phyloP scores from a whole-genome alignment of 2,888 invertebrate species.

The Liposcelis brunnea region DNA sequence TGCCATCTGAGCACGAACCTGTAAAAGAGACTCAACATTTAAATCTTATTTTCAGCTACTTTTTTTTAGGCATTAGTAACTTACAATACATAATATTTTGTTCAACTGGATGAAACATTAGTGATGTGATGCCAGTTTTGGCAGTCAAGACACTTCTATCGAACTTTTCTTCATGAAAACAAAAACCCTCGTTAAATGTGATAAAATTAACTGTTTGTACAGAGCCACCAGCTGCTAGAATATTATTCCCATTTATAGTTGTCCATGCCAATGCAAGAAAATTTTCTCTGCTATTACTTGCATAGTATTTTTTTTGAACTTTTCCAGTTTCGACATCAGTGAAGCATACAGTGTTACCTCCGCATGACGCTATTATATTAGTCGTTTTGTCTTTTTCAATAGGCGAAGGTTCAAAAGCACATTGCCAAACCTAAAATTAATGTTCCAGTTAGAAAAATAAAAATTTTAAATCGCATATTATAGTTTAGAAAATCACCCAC shows the following conservation, averaged over 20 bases:
- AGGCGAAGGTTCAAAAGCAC: slow-evolving; percentile 28
- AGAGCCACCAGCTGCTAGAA: slow-evolving; percentile 21
- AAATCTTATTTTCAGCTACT: background rate
- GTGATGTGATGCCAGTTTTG: slow-evolving; percentile 13
- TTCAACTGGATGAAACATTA: slow-evolving; percentile 18
- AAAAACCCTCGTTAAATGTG: slow-evolving; percentile 1
- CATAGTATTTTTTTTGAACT: slow-evolving; percentile 26
- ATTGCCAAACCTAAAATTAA: slow-evolving; percentile 28
- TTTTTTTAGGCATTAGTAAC: slow-evolving; percentile 10
- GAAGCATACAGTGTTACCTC: slow-evolving; percentile 30
- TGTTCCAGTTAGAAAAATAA: slow-evolving; percentile 6
- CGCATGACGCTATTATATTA: slow-evolving; percentile 30
- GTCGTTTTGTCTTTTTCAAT: slow-evolving; percentile 21
- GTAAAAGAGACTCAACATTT: slow-evolving; percentile 5
- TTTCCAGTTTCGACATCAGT: slow-evolving; percentile 27
- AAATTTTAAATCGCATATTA: background rate
- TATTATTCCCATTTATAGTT: slow-evolving; percentile 19
- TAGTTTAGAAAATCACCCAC: too few relatives aligned
- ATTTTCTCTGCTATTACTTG: slow-evolving; percentile 21
- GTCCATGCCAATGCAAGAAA: slow-evolving; percentile 30
- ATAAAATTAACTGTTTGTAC: slow-evolving; percentile 19
- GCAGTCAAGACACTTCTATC: slow-evolving; percentile 5
- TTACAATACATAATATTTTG: slow-evolving; percentile 18
- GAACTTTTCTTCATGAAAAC: slow-evolving; percentile 2
- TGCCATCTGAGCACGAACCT: slow-evolving; percentile 19